Evolutionary conservation across 2,797 vertebrate genomes (phyloP).

Genomic region (Harpagifer antarcticus): DNA sequence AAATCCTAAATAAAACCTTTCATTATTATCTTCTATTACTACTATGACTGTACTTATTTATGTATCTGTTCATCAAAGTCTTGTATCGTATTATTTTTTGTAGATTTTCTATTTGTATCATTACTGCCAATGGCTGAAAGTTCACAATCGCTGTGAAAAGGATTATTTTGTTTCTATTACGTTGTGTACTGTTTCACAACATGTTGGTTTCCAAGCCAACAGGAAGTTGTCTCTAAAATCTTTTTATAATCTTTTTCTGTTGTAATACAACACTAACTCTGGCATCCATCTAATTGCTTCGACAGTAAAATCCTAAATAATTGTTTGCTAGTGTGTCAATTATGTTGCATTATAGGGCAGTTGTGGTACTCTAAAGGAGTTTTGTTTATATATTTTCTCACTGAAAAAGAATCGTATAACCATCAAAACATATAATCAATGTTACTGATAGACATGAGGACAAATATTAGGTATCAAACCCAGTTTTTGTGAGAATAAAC

Average conservation of each 20-base stretch:
- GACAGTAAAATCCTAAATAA: neutral
- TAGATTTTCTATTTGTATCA: neutral
- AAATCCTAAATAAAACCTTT: too few species aligned
- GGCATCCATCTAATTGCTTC: neutral
- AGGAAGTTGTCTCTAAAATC: neutral
- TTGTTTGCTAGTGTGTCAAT: neutral
- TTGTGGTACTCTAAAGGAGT: neutral
- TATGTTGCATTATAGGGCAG: neutral
- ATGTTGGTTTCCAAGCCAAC: neutral
- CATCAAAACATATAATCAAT: neutral
- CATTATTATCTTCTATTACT: too few species aligned
- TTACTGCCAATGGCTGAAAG: neutral
- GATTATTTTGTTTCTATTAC: neutral
- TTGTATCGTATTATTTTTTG: neutral
- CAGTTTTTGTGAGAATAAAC: neutral
- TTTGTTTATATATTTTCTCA: neutral
- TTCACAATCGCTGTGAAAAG: neutral
- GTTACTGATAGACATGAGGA: neutral
- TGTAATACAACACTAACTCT: too few species aligned
- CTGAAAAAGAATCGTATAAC: neutral
- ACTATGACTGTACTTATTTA: too few species aligned
- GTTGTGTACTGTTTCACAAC: too few species aligned
- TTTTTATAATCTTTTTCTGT: neutral
- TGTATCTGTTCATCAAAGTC: neutral
- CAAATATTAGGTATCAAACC: neutral